A percentile compares a stretch with the other conserved stretches of the same genome.
Evolutionary conservation across 2,113 vertebrate species (phyloP).

Genomic region (Elachura formosa): DNA sequence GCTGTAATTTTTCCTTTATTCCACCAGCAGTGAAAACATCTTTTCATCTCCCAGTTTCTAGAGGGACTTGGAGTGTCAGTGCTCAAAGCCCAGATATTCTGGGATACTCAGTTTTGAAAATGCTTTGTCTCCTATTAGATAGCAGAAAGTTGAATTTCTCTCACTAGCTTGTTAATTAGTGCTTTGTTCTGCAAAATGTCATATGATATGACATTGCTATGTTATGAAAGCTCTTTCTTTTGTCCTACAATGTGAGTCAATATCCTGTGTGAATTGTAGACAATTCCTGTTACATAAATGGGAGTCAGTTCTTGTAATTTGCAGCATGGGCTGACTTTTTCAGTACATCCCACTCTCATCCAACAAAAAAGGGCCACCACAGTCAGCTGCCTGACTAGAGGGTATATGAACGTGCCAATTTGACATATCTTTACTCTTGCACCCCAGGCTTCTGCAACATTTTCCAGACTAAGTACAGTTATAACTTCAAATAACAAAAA

Average conservation of each 20-base stretch:
- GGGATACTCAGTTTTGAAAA: neutral
- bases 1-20: neutral
- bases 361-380: neutral
- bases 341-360: neutral
- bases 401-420: neutral
- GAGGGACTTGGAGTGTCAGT: neutral
- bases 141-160: neutral
- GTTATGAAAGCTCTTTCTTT: slow-evolving; percentile 42
- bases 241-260: slow-evolving; percentile 49
- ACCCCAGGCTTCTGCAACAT: neutral
- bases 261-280: slow-evolving; percentile 50
- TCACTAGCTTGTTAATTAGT: neutral
- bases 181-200: slow-evolving; percentile 2
- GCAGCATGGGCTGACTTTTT: neutral
- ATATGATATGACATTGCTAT: too few species aligned
- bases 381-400: neutral
- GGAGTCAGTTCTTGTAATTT: slow-evolving; percentile 27
- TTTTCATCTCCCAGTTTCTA: neutral
- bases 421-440: neutral
- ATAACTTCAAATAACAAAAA: neutral
- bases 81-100: neutral
- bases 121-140: neutral
- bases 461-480: neutral
- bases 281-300: slow-evolving; percentile 56
- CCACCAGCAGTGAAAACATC: neutral